Base-by-base conservation (phyloP, 2,888 invertebrate species). In the Philopedon plagiatum region DNA sequence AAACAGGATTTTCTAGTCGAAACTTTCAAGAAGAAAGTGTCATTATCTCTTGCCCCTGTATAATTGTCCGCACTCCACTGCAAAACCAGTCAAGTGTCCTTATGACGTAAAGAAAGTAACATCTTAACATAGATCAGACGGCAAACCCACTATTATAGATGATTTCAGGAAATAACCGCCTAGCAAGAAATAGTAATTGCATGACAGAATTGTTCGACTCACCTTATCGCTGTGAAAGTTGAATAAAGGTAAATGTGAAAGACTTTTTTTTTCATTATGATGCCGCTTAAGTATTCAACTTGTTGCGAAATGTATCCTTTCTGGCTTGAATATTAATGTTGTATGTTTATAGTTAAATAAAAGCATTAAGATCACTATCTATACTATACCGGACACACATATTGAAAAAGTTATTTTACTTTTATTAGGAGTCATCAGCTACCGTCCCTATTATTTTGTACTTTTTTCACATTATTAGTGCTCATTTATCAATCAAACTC, bases 91-190 rank as follows among this genome's bases (percentile, higher is more conserved):
- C 21, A 5, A 19, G 3, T 32, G 29, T n/a, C n/a, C n/a, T n/a
- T n/a, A 18, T 54, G 29, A 54, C 9, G 29, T 54, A 54, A 54
- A 8, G 29, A 18, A 29, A 15, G 15, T 29, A 29, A 15, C 15
- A 15, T 13, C 29, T 29, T 8, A n/a, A n/a, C n/a, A n/a, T n/a
- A 29, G 23, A 54, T 1, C 18, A 54, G 29, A 29, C 51, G 2
- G 18, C 8, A 54, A 54, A 54, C 51, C 29, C 29, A 29, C 18
- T 29, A 54, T 29, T 54, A 54, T 29, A 54, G 51, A 54, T 54
- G 51, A 15, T 54, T 54, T 54, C 51, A 54, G 51, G 51, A 54
- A 54, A 29, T 54, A 54, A 54, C 15, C 13, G 29, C 29, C 9
- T 54, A 29, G 15, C 15, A 18, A 51, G 51, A 54, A 54, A 29